Conservation (phyloP, 2,888 invertebrate genomes). For the Eilema depressum region DNA sequence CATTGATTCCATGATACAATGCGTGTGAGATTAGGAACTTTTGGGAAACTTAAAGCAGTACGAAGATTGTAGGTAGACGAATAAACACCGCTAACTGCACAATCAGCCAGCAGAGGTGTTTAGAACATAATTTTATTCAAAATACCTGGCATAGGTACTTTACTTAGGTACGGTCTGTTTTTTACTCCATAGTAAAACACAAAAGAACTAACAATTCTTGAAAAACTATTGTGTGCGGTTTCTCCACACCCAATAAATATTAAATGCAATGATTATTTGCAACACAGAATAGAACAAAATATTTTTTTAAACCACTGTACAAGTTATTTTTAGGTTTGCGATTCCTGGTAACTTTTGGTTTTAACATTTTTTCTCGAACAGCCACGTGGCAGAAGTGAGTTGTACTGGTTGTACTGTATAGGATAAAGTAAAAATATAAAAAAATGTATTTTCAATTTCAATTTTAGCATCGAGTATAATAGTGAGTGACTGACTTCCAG, state of each 20-base stretch:
- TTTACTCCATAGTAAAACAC: constrained; percentile 13
- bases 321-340: constrained; percentile 29
- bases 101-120: not conserved
- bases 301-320: constrained; percentile 25
- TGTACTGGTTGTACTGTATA: not conserved
- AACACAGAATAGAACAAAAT: constrained; percentile 28
- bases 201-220: constrained; percentile 21
- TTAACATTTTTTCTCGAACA: constrained; percentile 21
- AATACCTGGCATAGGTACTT: not conserved
- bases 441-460: too few relatives aligned
- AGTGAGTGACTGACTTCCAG: too few relatives aligned
- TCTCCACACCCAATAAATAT: constrained; percentile 44
- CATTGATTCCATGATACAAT: too few relatives aligned
- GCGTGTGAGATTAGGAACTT: too few relatives aligned
- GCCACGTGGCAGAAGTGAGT: constrained; percentile 36
- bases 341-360: constrained; percentile 48
- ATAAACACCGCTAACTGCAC: too few relatives aligned
- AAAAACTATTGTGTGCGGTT: constrained; percentile 40
- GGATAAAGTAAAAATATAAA: not conserved
- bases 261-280: constrained; percentile 28
- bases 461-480: too few relatives aligned
- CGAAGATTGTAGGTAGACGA: too few relatives aligned
- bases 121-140: not conserved
- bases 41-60: too few relatives aligned
- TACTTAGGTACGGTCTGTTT: not conserved